Base-by-base conservation (phyloP, 2,113 vertebrate species). In the Phycodurus eques region DNA sequence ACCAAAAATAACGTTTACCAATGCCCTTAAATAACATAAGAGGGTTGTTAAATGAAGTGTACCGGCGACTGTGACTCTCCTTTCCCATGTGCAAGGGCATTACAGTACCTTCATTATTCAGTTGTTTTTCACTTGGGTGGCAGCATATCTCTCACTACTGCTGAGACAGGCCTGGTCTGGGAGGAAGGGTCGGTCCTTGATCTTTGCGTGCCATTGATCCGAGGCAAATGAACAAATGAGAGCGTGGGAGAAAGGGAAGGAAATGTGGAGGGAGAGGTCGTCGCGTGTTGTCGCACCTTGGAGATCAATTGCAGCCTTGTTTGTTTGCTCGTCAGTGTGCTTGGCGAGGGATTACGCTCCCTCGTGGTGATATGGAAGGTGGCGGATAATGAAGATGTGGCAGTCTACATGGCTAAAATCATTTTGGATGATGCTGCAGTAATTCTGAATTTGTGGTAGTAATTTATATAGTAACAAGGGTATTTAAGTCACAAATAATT, bases 271-370 rank as follows among this genome's bases (percentile, higher is more conserved):
- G 67, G 67, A 72, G 65, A 62, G 71, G 82, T 86, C 82, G 83
- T 77, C 27, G 43, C 77, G 63, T 75, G 42, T 82, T 88, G 84
- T 90, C 76, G 81, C 83, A 74, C 62, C 82, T 77, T 70, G 64
- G 20, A 59, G 85, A 90, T 91, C 86, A 88, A 90, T 89, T 85
- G 61, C 61, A 64, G 72, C 75, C 74, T 81, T 81, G 74, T 80
- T 70, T 78, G 82, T 80, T 83, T 57, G 69, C 66, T 71, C 67
- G 59, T 71, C 10, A 43, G 57, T 63, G 67, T 74, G 12, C 49
- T 39, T 59, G 65, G 70, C 33, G 71, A 82, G 70, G n/a, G 77
- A 84, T 84, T 83, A 72, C 82, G 85, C 87, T 82, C 80, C 75
- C 85, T 87, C 74, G 86, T 83, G 90, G 86, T 68, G 76, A 33